A percentile compares a stretch with the other conserved stretches of the same genome.
Conservation (phyloP, 2,888 invertebrate species). For the Eilema depressum region DNA sequence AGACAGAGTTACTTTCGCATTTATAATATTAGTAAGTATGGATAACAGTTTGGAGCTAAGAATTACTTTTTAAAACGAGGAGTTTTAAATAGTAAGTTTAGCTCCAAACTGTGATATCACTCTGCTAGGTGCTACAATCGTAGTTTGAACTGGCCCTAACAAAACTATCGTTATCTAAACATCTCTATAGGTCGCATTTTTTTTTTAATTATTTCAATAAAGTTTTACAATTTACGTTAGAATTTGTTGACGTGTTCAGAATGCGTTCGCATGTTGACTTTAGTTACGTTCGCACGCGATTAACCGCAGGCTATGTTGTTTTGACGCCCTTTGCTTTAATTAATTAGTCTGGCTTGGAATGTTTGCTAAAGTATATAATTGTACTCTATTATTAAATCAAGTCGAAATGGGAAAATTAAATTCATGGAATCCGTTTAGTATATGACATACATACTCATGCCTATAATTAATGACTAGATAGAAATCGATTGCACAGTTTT, state of each 20-base stretch:
- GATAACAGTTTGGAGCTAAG: too few relatives aligned
- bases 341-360: conserved; percentile 18
- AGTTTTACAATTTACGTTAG: conserved; percentile 16
- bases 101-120: neutral
- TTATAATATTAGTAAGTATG: too few relatives aligned
- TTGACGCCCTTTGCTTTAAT: conserved; percentile 25
- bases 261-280: conserved; percentile 34
- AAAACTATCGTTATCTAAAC: conserved; percentile 23
- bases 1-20: too few relatives aligned
- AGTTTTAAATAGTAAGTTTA: neutral
- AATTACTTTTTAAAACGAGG: too few relatives aligned
- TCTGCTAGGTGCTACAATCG: neutral
- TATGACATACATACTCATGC: neutral
- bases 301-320: conserved; percentile 20
- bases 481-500: too few relatives aligned
- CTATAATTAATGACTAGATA: too few relatives aligned
- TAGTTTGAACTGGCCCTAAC: conserved; percentile 7
- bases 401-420: neutral
- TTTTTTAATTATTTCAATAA: conserved; percentile 35
- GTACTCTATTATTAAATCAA: neutral
- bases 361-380: neutral
- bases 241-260: conserved; percentile 29
- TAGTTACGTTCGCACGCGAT: conserved; percentile 37
- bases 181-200: conserved; percentile 25
- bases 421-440: neutral